phyloP scores from a whole-genome alignment of 2,797 vertebrate genomes.

The Manis pentadactyla region DNA sequence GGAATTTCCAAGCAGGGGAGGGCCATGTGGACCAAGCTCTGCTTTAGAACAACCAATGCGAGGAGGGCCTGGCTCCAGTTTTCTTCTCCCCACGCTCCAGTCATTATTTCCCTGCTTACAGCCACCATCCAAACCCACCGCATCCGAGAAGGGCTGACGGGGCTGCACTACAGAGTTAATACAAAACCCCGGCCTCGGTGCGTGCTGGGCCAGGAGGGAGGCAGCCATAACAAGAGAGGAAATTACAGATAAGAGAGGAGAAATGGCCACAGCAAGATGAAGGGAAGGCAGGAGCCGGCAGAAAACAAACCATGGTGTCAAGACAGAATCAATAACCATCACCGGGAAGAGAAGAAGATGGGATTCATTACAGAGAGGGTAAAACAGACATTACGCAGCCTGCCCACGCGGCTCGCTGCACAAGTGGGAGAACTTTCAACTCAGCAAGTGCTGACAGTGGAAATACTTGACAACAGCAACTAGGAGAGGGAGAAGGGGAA shows the following conservation, averaged over 20 bases:
- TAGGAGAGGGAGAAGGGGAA: neutral
- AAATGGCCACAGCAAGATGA: slow-evolving; percentile 72
- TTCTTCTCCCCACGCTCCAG: accelerated
- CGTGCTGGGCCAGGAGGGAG: neutral
- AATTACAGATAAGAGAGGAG: slow-evolving; percentile 78
- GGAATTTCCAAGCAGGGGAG: neutral
- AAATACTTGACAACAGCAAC: slow-evolving; percentile 67
- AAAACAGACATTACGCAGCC: slow-evolving; percentile 75
- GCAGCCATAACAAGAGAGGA: slow-evolving; percentile 57
- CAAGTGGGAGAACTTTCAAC: slow-evolving; percentile 76
- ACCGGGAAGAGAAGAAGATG: slow-evolving; percentile 62
- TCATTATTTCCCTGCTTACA: neutral
- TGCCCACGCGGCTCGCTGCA: slow-evolving; percentile 15
- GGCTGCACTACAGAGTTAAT: neutral
- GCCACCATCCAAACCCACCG: neutral
- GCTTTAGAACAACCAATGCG: neutral
- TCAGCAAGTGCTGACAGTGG: slow-evolving; percentile 61
- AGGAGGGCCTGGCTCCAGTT: accelerated
- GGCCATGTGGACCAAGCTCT: neutral
- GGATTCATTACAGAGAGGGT: slow-evolving; percentile 80
- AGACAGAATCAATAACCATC: slow-evolving; percentile 80
- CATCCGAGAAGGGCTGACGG: neutral
- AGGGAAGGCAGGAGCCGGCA: slow-evolving; percentile 71
- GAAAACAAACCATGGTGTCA: slow-evolving; percentile 80
- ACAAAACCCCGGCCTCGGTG: neutral